phyloP scores from a whole-genome alignment of 2,797 vertebrate species.

The Buceros bicornis region DNA sequence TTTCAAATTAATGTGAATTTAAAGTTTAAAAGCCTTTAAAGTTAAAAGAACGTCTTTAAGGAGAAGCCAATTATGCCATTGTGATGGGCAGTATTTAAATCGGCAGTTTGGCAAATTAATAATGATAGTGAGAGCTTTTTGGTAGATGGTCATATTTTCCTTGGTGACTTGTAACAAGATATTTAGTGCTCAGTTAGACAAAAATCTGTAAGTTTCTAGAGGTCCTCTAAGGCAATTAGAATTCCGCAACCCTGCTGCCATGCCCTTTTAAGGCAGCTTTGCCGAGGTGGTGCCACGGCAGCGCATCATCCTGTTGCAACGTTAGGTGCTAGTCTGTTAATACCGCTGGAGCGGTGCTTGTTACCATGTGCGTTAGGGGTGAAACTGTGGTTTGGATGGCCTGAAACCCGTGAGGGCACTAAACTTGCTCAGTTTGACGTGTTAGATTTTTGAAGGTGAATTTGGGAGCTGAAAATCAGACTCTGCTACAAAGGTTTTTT shows the following conservation, averaged over 20 bases:
- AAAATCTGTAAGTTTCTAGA: background rate
- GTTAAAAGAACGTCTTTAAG: background rate
- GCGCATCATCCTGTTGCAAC: accelerated
- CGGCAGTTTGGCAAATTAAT: background rate
- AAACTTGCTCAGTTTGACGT: background rate
- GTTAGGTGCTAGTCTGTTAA: accelerated
- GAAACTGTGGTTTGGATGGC: background rate
- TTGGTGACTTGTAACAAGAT: background rate
- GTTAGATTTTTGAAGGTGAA: background rate
- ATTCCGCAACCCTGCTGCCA: background rate
- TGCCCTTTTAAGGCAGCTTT: background rate
- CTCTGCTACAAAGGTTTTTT: background rate
- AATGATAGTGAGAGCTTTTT: background rate
- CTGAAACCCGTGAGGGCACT: accelerated
- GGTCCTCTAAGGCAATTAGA: background rate
- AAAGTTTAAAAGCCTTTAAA: background rate
- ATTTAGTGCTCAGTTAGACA: background rate
- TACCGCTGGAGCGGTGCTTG: accelerated
- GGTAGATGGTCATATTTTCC: background rate
- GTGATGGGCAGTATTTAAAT: background rate
- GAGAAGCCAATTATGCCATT: background rate
- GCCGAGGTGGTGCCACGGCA: accelerated
- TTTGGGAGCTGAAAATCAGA: background rate
- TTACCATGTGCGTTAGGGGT: accelerated
- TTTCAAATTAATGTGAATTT: background rate